Evolutionary conservation across 1,140 invertebrate species (phyloP), one percentile per base, ranked within the genome.

Genomic region (Charaxes varanes): DNA sequence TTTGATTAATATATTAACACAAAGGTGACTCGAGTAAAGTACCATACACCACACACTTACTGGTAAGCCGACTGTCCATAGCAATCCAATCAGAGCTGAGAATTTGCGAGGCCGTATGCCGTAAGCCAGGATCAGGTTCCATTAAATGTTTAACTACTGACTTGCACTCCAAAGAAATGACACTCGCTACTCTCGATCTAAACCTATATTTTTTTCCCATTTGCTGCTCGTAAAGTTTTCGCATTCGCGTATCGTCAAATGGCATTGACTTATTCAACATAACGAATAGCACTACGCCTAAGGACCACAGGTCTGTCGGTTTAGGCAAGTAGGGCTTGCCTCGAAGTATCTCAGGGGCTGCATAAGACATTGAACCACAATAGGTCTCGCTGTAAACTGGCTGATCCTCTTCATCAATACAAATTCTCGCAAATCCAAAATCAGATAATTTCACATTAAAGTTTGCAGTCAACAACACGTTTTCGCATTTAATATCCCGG

Each of bases 221-320:
- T 62, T 86, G 83, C 41, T 79, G 76, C 33, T 91, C 87, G 42
- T 93, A 89, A 40, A 94, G 83, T 45, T 88, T 88, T 38, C 89
- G 87, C 15, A 92, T 84, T 42, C 93, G 90, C 2, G 84, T 86
- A 50, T 93, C 92, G 60, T 95, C 91, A 62, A 94, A 96, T 0
- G 94, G 94, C 91, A 95, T 93, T 1, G 87, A 86, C 60, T 91
- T 91, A 53, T 92, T 93, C 1, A 94, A 69, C 85, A 92, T 90
- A 12, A 90, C 89, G 69, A 88, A 92, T 0, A 92, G 64, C 6
- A 92, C 87, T 0, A 92, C 86, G 1, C 90, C 91, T 1, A 90
- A 47, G 0, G 90, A 91, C 91, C 91, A 92, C 8, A 92, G 60
- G 50, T 92, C 90, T 0, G 88, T 86, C 2, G 86, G 85, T 59